These are phyloP conservation scores for Ethmia dodecea DNA, from an alignment of 2,888 invertebrate genomes.

Conservation along the genomic window DNA sequence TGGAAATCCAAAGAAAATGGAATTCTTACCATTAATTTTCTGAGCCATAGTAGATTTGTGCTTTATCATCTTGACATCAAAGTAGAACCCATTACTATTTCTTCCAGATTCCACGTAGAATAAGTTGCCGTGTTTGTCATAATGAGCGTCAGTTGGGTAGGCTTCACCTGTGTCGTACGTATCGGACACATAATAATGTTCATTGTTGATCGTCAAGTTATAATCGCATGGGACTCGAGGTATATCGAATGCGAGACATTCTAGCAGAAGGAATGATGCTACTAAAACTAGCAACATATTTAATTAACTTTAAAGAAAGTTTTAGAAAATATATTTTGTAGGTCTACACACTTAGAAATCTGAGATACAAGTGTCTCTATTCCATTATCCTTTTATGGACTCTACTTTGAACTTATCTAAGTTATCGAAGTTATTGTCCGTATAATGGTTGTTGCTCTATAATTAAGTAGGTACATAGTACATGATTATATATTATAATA, in stretches of 20 bases:
- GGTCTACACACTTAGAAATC: too few species aligned
- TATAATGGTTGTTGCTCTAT: too few species aligned
- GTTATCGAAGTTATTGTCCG: too few species aligned
- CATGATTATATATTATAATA: too few species aligned
- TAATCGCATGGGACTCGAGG: conserved; percentile 37
- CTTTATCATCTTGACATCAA: conserved; percentile 44
- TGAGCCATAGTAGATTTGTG: conserved; percentile 30
- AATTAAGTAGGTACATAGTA: too few species aligned
- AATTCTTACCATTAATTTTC: conserved; percentile 44
- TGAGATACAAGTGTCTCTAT: too few species aligned
- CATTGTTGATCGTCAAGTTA: conserved; percentile 45
- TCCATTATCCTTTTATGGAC: too few species aligned
- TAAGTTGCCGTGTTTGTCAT: conserved; percentile 50
- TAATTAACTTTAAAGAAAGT: too few species aligned
- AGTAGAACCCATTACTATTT: conserved; percentile 40
- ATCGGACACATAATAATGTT: conserved; percentile 40
- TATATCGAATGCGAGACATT: conserved; percentile 44
- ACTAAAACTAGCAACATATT: too few species aligned
- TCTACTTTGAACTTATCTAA: too few species aligned
- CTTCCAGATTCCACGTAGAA: conserved; percentile 49
- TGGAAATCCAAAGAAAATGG: not conserved
- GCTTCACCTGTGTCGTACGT: conserved; percentile 40
- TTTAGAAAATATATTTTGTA: too few species aligned
- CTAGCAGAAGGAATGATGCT: conserved; percentile 24
- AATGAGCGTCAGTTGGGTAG: conserved; percentile 54